Evolutionary conservation across 2,797 vertebrate genomes (phyloP), one percentile per base, ranked within the genome.

Genomic region (Pantherophis alleghaniensis): DNA sequence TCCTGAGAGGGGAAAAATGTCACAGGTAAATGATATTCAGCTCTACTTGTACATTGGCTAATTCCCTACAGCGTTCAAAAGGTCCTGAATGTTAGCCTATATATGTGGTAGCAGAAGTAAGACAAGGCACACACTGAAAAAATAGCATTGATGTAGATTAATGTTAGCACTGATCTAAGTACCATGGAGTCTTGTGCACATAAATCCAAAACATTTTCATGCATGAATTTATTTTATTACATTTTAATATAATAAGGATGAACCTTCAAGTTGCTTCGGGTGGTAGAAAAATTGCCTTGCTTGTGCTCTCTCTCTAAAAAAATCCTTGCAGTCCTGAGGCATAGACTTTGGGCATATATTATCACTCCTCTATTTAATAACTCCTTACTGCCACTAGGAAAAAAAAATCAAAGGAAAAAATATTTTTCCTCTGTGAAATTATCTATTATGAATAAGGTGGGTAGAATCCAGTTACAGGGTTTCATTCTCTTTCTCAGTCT

Each of bases 1-100:
- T 94, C 47, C 86, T 96, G 69, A 91, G 91, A 93, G 42, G 57
- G 93, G 97, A 96, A 95, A 97, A 96, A 95, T 96, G 56, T 91
- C 92, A 94, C 0, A 26, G 26, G 74, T 22, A 95, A 91, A 91
- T 92, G 79, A 53, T 94, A 92, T 56, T 96, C 69, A 88, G 18
- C 32, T 93, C 61, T 66, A 12, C 88, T 53, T 93, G 12, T 51
- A 9, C 20, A 91, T 37, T 59, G 10, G 91, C 1, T 6, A 42
- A 91, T 94, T 9, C 74, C 55, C 26, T 92, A 2, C 0, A 87
- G 87, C 87, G 89, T 59, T 95, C 95, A 55, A 91, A 91, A 97
- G 56, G 47, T 94, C 57, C 18, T 92, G 63, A 94, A 74, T 93
- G 69, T 92, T 91, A 69, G 90, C 91, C 87, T 87, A 0, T 42